Evolutionary conservation across 2,113 vertebrate species (phyloP), one percentile per base, ranked within the genome.

Genomic region (Gobiocypris rarus): DNA sequence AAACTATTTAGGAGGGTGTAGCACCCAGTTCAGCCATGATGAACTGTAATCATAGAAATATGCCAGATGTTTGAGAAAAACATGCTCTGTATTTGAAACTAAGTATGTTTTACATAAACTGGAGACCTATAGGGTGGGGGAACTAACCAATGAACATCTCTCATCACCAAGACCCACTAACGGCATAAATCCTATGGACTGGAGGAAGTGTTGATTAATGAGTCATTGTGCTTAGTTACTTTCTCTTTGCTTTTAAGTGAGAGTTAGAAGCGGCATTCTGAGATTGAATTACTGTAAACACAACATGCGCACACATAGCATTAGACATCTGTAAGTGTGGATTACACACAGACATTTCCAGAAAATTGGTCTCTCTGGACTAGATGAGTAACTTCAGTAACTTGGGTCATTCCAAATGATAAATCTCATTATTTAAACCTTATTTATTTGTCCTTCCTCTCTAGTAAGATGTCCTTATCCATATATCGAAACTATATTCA

Each of bases 1-100:
- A 13, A 73, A 59, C 56, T 63, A 50, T 81, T 81, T 52, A 31
- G 15, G 13, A 31, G 43, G 45, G 61, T 52, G 61, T 67, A 67
- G 28, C 69, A 45, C 69, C 69, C 69, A 75, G 73, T 31, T 31
- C 26, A 75, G 26, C 26, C 15, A 34, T n/a, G 67, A 41, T 22
- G 9, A n/a, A 48, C 26, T n/a, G 41, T 22, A 67, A 15, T 63
- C 43, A 41, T 24, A 50, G 61, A 65, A 50, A 50, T 67, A 22
- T 81, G 41, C 61, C 78, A 81, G 61, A 81, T 81, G 43, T 67
- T 48, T 81, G 59, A 52, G 10, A 52, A 80, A 50, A 2, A 67
- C 17, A 67, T 52, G 61, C 14, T 63, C 15, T 65, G 59, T 14
- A 6, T 67, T 81, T 15, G 38, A 63, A 63, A 61, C 14, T 81